Conservation (phyloP, 2,888 invertebrate genomes). For the Eupithecia tripunctaria region DNA sequence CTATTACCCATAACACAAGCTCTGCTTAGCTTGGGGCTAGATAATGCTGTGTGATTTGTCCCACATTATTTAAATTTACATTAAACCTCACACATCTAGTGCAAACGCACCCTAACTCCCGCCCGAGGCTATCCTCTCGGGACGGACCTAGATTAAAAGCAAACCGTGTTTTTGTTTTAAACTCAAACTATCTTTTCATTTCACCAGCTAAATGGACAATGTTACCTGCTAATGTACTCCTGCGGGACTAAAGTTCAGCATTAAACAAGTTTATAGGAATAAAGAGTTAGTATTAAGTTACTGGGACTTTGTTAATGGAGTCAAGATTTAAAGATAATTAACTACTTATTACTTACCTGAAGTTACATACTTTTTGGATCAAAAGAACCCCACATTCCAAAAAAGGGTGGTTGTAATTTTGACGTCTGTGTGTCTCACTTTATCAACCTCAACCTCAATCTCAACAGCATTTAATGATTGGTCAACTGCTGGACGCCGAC, state of each 20-base stretch:
- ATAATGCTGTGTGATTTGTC: no score
- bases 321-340: no score
- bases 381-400: no score
- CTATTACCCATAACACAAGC: no score
- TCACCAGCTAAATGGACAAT: conserved; percentile 1
- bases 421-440: no score
- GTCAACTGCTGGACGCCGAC: no score
- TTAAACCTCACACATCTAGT: background rate
- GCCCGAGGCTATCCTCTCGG: background rate
- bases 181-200: background rate
- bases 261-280: background rate
- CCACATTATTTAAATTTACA: background rate
- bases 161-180: conserved; percentile 1
- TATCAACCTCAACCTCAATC: no score
- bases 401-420: no score
- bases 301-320: background rate
- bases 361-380: no score
- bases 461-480: no score
- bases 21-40: no score
- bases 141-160: conserved; percentile 4
- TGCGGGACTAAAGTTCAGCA: background rate
- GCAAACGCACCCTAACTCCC: background rate
- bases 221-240: background rate
- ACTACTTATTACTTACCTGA: no score
- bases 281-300: background rate